Evolutionary conservation across 2,113 vertebrate genomes (phyloP), one percentile per base, ranked within the genome.

Genomic region (Ovis canadensis): DNA sequence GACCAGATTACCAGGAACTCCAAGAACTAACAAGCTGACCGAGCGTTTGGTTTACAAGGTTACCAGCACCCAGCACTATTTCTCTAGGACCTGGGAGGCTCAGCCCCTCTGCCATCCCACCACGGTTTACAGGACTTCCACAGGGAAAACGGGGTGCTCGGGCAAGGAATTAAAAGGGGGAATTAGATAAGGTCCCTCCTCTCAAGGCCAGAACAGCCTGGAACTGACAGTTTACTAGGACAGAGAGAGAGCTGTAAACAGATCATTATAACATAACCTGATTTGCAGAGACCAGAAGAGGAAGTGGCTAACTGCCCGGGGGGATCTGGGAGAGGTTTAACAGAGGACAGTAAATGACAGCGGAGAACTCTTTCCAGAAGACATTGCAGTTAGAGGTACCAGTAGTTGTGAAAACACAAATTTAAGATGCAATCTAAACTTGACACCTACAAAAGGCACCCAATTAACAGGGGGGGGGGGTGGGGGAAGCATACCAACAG

Each of bases 221-320:
- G 82, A 96, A 96, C 33, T 45, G 94, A 90, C 80, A 94, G 83
- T 48, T 91, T 86, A 90, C 84, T 40, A 71, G 43, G 88, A 52
- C 29, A 84, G 54, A 95, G 29, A 95, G 29, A 55, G 78, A 55
- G 71, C 95, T 90, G 84, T 95, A 95, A 97, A 95, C 95, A 97
- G 93, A 96, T 95, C 97, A 97, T 94, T 97, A 90, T 55, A 91
- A 90, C 57, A 94, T 83, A 96, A 84, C 83, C 71, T 52, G 82
- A 93, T 97, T 78, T 97, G 92, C 78, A 86, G 71, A 92, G 45
- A 59, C 60, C 90, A 80, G 90, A 74, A 80, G 80, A 96, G 97
- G 88, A 96, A 97, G 88, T 50, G n/a, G 96, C 94, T 78, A 59
- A 84, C 50, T 29, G 96, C 83, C 87, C 31, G 57, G 25, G 55